phyloP scores from a whole-genome alignment of 2,797 vertebrate genomes.

The Tachyglossus aculeatus region DNA sequence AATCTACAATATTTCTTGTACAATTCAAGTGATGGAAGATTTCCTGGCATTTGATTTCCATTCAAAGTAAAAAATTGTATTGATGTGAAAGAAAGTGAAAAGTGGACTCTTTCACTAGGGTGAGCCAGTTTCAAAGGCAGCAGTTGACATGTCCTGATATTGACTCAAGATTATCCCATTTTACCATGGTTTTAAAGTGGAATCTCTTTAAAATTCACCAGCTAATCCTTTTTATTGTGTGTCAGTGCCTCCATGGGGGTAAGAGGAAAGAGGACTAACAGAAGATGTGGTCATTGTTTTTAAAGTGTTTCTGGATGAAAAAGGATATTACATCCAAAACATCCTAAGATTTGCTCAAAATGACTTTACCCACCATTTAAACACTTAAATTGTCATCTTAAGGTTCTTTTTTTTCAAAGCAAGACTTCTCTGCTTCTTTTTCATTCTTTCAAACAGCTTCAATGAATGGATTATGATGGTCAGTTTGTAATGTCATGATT shows the following conservation, averaged over 20 bases:
- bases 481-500: slow-evolving; percentile 74
- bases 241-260: background rate
- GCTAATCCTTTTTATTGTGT: slow-evolving; percentile 33
- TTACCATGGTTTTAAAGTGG: slow-evolving; percentile 23
- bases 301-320: slow-evolving; percentile 10
- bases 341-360: slow-evolving; percentile 48
- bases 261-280: background rate
- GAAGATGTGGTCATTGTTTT: slow-evolving; percentile 27
- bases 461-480: slow-evolving; percentile 67
- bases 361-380: slow-evolving; percentile 43
- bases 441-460: slow-evolving; percentile 50
- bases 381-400: slow-evolving; percentile 54
- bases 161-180: slow-evolving; percentile 15
- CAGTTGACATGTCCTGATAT: background rate
- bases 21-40: background rate
- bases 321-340: slow-evolving; percentile 38
- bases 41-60: background rate
- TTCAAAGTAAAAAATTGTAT: background rate
- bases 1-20: background rate
- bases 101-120: background rate
- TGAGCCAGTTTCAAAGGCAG: background rate
- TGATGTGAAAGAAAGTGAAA: slow-evolving; percentile 1
- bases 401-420: slow-evolving; percentile 45
- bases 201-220: slow-evolving; percentile 48
- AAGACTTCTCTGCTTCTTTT: slow-evolving; percentile 37